phyloP scores from a whole-genome alignment of 2,797 vertebrate genomes.

The Acanthis flammea region DNA sequence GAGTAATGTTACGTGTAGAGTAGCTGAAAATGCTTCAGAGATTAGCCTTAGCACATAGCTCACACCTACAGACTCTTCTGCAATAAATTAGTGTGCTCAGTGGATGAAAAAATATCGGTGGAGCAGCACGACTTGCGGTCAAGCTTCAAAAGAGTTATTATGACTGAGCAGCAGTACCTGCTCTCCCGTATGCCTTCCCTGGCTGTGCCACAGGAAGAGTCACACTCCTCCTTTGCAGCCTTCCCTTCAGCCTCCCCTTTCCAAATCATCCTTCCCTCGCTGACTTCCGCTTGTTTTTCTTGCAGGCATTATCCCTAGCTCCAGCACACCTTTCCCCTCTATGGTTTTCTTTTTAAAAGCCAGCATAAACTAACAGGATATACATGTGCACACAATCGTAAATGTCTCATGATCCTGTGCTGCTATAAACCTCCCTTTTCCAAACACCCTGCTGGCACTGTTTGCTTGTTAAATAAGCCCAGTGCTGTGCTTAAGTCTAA shows the following conservation, averaged over 20 bases:
- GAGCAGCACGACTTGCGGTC: slow-evolving; percentile 11
- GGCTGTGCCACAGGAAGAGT: background rate
- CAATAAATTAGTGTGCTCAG: slow-evolving; percentile 49
- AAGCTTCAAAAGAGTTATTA: slow-evolving; percentile 52
- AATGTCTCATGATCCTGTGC: slow-evolving; percentile 1
- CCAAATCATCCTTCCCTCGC: background rate
- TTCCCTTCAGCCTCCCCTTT: background rate
- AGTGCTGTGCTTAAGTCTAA: slow-evolving; percentile 51
- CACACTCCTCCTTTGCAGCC: background rate
- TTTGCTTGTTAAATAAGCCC: slow-evolving; percentile 64
- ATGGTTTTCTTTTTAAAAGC: background rate
- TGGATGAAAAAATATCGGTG: slow-evolving; percentile 48
- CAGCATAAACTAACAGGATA: background rate
- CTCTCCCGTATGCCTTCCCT: background rate
- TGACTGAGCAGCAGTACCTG: slow-evolving; percentile 20
- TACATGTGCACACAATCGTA: background rate
- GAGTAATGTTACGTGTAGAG: slow-evolving; percentile 30
- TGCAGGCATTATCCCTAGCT: background rate
- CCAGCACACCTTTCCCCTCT: background rate
- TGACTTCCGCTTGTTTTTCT: background rate
- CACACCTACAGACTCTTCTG: slow-evolving; percentile 38
- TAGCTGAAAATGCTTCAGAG: slow-evolving; percentile 47
- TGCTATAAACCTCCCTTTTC: slow-evolving; percentile 44
- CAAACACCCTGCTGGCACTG: slow-evolving; percentile 44
- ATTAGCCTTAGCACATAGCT: slow-evolving; percentile 37